These are phyloP conservation scores for Casuarius casuarius DNA, from an alignment of 2,113 vertebrate species.

Conservation along the genomic window DNA sequence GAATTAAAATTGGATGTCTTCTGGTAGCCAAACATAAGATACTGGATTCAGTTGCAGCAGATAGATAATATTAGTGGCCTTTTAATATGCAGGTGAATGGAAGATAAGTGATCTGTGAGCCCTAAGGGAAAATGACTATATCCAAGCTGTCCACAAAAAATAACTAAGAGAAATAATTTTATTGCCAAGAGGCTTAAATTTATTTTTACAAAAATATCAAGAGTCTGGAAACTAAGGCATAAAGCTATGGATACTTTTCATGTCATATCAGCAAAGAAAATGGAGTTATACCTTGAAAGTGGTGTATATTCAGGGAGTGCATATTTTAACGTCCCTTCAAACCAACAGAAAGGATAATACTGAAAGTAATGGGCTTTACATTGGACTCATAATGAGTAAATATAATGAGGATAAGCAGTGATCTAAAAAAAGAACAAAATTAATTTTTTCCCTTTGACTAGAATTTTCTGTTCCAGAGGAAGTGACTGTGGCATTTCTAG, in stretches of 20 bases:
- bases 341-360: not conserved
- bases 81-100: conserved; percentile 19
- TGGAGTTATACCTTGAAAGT: not conserved
- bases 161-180: not conserved
- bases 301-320: not conserved
- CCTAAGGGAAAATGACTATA: not conserved
- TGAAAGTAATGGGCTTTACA: not conserved
- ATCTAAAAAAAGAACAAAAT: not conserved
- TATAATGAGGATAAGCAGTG: not conserved
- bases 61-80: not conserved
- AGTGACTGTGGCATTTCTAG: not conserved
- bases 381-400: not conserved
- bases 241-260: not conserved
- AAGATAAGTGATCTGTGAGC: not conserved
- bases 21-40: not conserved
- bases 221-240: not conserved
- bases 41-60: not conserved
- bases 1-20: not conserved
- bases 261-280: not conserved
- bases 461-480: not conserved
- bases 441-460: not conserved
- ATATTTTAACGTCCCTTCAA: not conserved
- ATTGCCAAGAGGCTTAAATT: not conserved
- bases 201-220: not conserved
- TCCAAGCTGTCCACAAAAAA: not conserved